Percentiles rank a stretch among this genome's conserved stretches.
phyloP scores from a whole-genome alignment of 2,888 invertebrate species.

The Empis livida region DNA sequence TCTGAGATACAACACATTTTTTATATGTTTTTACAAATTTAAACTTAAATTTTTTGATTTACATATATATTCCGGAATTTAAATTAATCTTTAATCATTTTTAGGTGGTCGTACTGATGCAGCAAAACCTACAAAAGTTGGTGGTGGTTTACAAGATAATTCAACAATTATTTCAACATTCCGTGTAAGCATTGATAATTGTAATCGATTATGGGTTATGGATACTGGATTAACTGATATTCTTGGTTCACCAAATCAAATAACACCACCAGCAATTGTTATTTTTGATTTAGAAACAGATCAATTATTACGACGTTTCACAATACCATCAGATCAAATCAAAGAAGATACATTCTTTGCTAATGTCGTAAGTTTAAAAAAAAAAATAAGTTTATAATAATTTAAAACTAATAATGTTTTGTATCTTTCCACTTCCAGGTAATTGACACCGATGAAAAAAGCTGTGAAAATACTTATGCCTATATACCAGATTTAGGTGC shows the following conservation, averaged over 20 bases:
- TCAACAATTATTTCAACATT: conserved; percentile 58
- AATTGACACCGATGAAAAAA: conserved; percentile 54
- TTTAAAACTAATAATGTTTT: not conserved
- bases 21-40: too few species aligned
- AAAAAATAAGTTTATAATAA: not conserved
- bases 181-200: conserved; percentile 57
- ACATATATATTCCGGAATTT: too few species aligned
- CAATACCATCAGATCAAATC: conserved; percentile 51
- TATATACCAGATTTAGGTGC: conserved; percentile 67
- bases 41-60: too few species aligned
- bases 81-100: too few species aligned
- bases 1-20: too few species aligned
- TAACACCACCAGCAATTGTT: conserved; percentile 49
- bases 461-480: conserved; percentile 61
- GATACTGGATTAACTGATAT: conserved; percentile 69
- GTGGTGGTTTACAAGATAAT: conserved; percentile 40
- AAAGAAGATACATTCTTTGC: conserved; percentile 70
- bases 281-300: conserved; percentile 63
- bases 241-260: conserved; percentile 49
- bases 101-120: conserved; percentile 28
- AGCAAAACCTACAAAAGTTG: conserved; percentile 32
- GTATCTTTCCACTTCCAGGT: conserved; percentile 36
- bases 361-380: conserved; percentile 49
- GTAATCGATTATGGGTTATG: conserved; percentile 71
- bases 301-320: conserved; percentile 52